Evolutionary conservation across 2,888 invertebrate species (phyloP).

Genomic region (Eutolmus rufibarbis): DNA sequence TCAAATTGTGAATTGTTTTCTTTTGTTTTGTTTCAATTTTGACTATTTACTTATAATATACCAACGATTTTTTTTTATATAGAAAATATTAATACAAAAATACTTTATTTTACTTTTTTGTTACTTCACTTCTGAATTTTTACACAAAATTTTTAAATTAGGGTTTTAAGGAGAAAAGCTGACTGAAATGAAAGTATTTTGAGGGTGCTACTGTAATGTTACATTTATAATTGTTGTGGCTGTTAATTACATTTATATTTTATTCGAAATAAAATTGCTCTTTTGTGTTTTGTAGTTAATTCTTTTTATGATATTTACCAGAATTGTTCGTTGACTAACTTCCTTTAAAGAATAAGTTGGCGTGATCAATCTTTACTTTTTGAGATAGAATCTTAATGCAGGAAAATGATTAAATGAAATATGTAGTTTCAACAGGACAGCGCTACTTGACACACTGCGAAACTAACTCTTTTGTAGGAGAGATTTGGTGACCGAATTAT

Average conservation of each 20-base stretch:
- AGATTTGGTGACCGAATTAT: neutral
- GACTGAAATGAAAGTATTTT: constrained; percentile 15
- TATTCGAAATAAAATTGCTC: neutral
- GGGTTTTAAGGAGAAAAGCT: constrained; percentile 13
- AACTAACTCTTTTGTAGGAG: too few species aligned
- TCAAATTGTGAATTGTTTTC: neutral
- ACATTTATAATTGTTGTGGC: neutral
- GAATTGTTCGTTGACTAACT: neutral
- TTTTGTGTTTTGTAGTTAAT: neutral
- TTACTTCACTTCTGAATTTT: constrained; percentile 68
- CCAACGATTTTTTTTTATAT: constrained; percentile 56
- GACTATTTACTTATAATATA: constrained; percentile 56
- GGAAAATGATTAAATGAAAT: too few species aligned
- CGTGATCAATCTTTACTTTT: neutral
- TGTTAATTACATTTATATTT: neutral
- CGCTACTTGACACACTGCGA: too few species aligned
- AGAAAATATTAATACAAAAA: constrained; percentile 71
- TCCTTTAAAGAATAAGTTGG: neutral
- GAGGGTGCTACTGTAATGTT: neutral
- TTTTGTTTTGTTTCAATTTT: constrained; percentile 5
- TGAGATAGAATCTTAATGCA: neutral
- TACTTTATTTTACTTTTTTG: constrained; percentile 66
- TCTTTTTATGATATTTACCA: neutral
- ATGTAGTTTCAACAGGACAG: too few species aligned
- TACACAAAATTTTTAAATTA: constrained; percentile 51